phyloP scores from a whole-genome alignment of 2,797 vertebrate genomes.

The Numenius phaeopus region DNA sequence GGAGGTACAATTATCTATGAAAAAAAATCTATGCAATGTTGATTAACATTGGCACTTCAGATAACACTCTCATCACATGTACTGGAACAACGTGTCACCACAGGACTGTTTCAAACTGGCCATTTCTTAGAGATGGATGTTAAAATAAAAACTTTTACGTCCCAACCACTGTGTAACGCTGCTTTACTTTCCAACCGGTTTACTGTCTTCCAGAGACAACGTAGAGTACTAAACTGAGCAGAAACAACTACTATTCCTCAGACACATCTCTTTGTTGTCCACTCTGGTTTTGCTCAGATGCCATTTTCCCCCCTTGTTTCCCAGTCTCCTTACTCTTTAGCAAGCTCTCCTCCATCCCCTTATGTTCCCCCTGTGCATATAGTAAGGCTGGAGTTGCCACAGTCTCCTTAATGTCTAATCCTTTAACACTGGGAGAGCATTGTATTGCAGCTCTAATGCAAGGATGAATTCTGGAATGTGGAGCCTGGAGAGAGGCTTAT shows the following conservation, averaged over 20 bases:
- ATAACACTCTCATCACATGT: neutral
- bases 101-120: neutral
- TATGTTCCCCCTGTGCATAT: slow-evolving; percentile 66
- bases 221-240: neutral
- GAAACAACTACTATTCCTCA: neutral
- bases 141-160: neutral
- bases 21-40: neutral
- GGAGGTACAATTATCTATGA: neutral
- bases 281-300: slow-evolving; percentile 39
- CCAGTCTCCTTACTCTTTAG: slow-evolving; percentile 31
- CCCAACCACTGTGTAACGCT: neutral
- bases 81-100: neutral
- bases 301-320: slow-evolving; percentile 44
- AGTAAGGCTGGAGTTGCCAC: slow-evolving; percentile 76
- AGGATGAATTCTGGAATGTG: slow-evolving; percentile 83
- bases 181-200: neutral
- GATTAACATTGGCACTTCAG: neutral
- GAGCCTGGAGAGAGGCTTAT: slow-evolving; percentile 79
- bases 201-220: neutral
- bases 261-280: slow-evolving; percentile 19
- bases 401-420: slow-evolving; percentile 85
- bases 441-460: slow-evolving; percentile 78
- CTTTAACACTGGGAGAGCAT: slow-evolving; percentile 83
- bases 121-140: neutral
- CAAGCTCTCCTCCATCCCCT: slow-evolving; percentile 53